Evolutionary conservation across 92 coral and sea anemone genomes (phyloP), one percentile per base, ranked within the genome.

Genomic region (Zoanthus solanderi): DNA sequence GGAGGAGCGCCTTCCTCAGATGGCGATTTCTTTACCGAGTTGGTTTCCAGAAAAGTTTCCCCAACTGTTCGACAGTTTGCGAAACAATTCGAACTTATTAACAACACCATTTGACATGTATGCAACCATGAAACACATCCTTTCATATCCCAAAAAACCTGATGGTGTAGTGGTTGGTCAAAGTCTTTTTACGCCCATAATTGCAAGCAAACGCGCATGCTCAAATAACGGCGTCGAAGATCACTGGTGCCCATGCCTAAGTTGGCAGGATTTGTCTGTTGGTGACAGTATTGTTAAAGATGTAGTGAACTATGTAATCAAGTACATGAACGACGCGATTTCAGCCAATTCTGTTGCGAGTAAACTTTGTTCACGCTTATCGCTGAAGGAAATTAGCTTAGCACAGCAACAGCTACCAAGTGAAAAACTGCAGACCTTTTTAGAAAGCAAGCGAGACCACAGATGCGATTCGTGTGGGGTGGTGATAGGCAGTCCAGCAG

Each of bases 161-260:
- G 84, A 71, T 28, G 92, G 78, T 61, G 67, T 94, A 11, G 71
- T 46, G n/a, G 75, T 83, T 23, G 97, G 98, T 0, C 94, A 96
- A 71, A 96, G 97, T 83, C 87, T 96, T 47, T 87, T 96, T 44
- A 42, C 46, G 44, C 89, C 80, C 2, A 90, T 94, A 44, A 87
- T 89, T 71, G 74, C 89, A 5, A 30, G 78, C 13, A 89, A 88
- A 16, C 92, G 98, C 30, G 89, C 95, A 23, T 96, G 98, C 72
- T 71, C 78, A 6, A 86, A 78, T 34, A 83, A 92, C 30, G 94
- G 92, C 17, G 94, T 96, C 7, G 95, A 88, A 44, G 91, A 86
- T 12, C 98, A 94, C 85, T 94, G 98, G 98, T 96, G 98, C 65
- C 97, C 98, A n/a, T 96, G 98, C 78, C 87, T 92, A 13, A 84